Percentiles rank a stretch among this genome's conserved stretches.
Evolutionary conservation across 2,113 vertebrate species (phyloP).

Genomic region (Indicator maculatus): DNA sequence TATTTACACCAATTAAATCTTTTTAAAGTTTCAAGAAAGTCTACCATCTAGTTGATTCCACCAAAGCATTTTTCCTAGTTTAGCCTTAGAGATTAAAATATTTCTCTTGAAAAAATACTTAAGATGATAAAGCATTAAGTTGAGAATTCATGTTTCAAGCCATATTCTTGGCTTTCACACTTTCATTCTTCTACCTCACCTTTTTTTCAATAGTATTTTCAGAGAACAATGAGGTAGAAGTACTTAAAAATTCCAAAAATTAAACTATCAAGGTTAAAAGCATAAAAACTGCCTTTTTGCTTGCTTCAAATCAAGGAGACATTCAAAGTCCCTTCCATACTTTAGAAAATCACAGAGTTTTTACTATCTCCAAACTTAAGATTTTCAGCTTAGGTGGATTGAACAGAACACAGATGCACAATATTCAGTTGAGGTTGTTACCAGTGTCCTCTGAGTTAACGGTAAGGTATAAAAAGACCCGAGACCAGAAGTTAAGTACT

Average conservation of each 20-base stretch:
- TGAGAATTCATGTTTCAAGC: not conserved
- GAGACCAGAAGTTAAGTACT: not conserved
- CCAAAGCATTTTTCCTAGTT: not conserved
- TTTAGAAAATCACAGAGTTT: not conserved
- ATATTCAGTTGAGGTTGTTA: not conserved
- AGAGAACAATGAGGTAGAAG: not conserved
- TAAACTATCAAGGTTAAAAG: not conserved
- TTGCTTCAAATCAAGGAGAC: not conserved
- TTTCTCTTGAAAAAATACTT: not conserved
- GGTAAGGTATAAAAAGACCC: not conserved
- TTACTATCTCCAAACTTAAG: not conserved
- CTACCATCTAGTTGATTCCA: not conserved
- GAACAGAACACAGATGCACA: not conserved
- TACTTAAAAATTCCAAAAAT: not conserved
- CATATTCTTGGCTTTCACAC: not conserved
- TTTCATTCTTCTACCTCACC: not conserved
- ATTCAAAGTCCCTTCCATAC: not conserved
- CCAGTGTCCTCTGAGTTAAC: not conserved
- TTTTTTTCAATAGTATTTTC: not conserved
- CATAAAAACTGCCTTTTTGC: not conserved
- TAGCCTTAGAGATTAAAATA: not conserved
- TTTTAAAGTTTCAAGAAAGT: not conserved
- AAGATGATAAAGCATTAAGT: not conserved
- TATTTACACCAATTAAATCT: not conserved
- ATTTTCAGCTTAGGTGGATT: not conserved